Base-by-base conservation (phyloP, 2,888 invertebrate genomes). In the Cephus nigrinus region DNA sequence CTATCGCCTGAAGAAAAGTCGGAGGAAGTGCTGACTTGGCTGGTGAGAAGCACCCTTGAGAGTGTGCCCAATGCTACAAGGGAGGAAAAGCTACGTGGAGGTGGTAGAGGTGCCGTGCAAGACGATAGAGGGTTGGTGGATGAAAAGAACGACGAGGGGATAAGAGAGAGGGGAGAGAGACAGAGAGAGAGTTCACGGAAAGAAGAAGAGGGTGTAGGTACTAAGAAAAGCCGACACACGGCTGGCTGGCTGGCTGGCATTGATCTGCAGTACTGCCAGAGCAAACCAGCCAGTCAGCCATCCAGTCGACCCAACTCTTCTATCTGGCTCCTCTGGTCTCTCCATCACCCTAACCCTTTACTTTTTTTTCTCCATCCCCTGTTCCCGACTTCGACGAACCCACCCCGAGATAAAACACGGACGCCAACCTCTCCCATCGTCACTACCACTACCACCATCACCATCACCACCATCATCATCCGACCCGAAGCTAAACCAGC, bases 201-300 rank as follows among this genome's bases (percentile, higher is more conserved):
- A 36, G 33, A 55, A 5, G 68, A 30, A 30, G 74, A 40, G 30
- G 68, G 75, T 32, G 55, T 34, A 32, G 40, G 30, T 75, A 85
- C 84, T 83, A 86, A 88, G 88, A 85, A 86, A 86, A 88, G 87
- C 84, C 69, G 69, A 69, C 69, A 88, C 87, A 84, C 85, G 84
- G 86, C 76, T 75, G 86, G 81, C 85, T 83, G 73, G 82, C 82
- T 34, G 34, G 34, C 34, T 33, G 84, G 82, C 84, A 81, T 81
- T 86, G 88, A 89, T 89, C 40, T 40, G 40, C 40, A 40, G 40
- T 40, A 40, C 40, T 40, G 40, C 40, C 89, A 77, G 74, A 74
- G 77, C 74, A 73, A 77, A 69, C 77, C 75, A 77, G 77, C 69
- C 69, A 69, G 69, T 30, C 77, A 77, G 77, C 69, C 69, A 69